Conservation (phyloP, 2,888 invertebrate species). For the Tethea ocularis region DNA sequence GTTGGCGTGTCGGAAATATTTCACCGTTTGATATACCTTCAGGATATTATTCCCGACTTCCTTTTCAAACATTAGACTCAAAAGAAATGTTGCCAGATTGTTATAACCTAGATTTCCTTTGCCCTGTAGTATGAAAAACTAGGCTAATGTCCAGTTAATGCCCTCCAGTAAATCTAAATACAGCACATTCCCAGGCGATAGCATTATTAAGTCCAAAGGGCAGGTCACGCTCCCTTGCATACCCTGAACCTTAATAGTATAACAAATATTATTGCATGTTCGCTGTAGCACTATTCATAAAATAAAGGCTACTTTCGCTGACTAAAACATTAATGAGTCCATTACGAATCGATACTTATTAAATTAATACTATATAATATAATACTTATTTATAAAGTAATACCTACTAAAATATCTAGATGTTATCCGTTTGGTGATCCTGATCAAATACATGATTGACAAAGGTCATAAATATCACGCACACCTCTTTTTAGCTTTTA, state of each 20-base stretch:
- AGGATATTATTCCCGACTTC: slow-evolving; percentile 32
- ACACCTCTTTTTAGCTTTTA: background rate
- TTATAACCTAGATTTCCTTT: background rate
- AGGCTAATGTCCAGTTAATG: slow-evolving; percentile 30
- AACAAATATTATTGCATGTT: too few relatives aligned
- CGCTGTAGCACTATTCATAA: too few relatives aligned
- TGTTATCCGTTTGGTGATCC: too few relatives aligned
- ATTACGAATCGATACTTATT: too few relatives aligned
- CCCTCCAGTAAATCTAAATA: slow-evolving; percentile 9
- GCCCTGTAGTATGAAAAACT: background rate
- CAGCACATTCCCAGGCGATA: slow-evolving; percentile 26
- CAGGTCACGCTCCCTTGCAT: slow-evolving; percentile 45
- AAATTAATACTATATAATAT: too few relatives aligned
- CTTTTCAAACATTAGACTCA: slow-evolving; percentile 12
- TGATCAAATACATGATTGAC: too few relatives aligned
- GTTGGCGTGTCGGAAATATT: slow-evolving; percentile 63
- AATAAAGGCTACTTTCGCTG: too few relatives aligned
- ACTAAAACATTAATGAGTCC: too few relatives aligned
- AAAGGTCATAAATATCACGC: background rate
- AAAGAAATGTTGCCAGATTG: background rate
- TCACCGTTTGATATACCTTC: slow-evolving; percentile 55
- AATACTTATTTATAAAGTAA: too few relatives aligned
- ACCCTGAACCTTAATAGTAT: background rate
- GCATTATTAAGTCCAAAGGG: slow-evolving; percentile 39
- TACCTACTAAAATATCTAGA: too few relatives aligned